Conservation (phyloP, 2,113 vertebrate genomes). For the Bagarius yarrelli region DNA sequence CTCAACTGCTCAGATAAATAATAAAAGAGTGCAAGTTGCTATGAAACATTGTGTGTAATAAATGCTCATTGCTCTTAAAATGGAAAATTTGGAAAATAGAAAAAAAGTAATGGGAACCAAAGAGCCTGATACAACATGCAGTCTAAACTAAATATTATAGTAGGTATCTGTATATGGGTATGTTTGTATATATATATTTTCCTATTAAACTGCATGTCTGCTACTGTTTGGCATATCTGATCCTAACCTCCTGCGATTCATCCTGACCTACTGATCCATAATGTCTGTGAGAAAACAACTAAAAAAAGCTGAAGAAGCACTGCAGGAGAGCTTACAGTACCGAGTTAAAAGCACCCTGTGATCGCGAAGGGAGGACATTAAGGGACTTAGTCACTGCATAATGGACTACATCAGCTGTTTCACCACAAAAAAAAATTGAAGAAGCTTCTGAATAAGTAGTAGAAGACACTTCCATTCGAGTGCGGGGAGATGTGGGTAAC, state of each 20-base stretch:
- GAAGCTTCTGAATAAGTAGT: not conserved
- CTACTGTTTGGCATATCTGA: not conserved
- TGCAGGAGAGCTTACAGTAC: not conserved
- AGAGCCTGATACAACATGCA: too few species aligned
- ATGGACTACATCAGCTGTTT: constrained; percentile 9
- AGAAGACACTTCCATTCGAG: not conserved
- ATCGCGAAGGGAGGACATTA: constrained; percentile 6
- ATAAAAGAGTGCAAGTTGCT: too few species aligned
- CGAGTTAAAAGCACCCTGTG: not conserved
- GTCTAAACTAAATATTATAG: too few species aligned
- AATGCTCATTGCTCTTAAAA: too few species aligned
- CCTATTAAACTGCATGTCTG: not conserved
- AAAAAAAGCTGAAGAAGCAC: not conserved
- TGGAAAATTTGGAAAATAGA: too few species aligned
- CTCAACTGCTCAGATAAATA: too few species aligned
- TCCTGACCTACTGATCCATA: constrained; percentile 15
- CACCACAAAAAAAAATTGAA: not conserved
- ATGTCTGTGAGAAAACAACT: not conserved
- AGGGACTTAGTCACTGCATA: constrained; percentile 18
- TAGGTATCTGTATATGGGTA: too few species aligned
- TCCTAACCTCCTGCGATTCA: not conserved
- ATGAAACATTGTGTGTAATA: too few species aligned
- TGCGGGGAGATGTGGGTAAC: not conserved
- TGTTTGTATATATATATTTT: not conserved
- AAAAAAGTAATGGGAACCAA: too few species aligned